These are phyloP conservation scores for Aplysina aerophoba DNA, from an alignment of 37 sponge, comb jelly and placozoan species.

Conservation along the genomic window DNA sequence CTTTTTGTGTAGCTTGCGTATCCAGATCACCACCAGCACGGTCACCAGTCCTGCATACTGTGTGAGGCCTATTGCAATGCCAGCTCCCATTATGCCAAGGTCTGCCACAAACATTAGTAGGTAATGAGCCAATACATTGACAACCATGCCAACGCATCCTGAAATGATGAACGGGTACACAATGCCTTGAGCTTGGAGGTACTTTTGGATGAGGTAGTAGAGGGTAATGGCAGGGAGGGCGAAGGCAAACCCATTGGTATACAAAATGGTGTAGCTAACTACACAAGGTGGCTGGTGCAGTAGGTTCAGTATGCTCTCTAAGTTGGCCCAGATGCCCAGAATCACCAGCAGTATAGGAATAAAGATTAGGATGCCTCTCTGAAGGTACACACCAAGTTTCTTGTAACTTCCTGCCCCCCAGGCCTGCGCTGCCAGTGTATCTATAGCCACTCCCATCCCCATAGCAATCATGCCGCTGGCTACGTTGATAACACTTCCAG, in stretches of 20 bases:
- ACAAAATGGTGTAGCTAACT: conserved; percentile 42
- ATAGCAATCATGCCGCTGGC: too few relatives aligned
- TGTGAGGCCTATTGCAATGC: conserved; percentile 17
- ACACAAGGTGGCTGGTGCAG: conserved; percentile 56
- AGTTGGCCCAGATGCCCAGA: conserved; percentile 41
- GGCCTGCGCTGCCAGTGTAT: too few relatives aligned
- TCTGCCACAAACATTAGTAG: conserved; percentile 40
- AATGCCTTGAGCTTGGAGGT: conserved; percentile 63
- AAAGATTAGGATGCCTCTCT: too few relatives aligned
- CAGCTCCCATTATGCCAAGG: conserved; percentile 39
- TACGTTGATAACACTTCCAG: too few relatives aligned
- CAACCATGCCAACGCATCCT: neutral
- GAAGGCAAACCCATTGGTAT: too few relatives aligned
- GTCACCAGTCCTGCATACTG: neutral
- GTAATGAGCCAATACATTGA: conserved; percentile 37
- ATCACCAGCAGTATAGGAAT: conserved; percentile 14
- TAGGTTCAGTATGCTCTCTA: conserved; percentile 53
- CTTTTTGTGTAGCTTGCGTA: conserved; percentile 52
- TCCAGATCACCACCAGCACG: conserved; percentile 37
- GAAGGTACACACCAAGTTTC: too few relatives aligned
- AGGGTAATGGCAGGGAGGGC: too few relatives aligned
- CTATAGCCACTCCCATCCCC: too few relatives aligned
- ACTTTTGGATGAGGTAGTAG: conserved; percentile 44
- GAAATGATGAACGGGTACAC: conserved; percentile 42
- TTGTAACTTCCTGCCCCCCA: too few relatives aligned